Base-by-base conservation (phyloP, 1,140 invertebrate species). In the Ctenoplectra terminalis region DNA sequence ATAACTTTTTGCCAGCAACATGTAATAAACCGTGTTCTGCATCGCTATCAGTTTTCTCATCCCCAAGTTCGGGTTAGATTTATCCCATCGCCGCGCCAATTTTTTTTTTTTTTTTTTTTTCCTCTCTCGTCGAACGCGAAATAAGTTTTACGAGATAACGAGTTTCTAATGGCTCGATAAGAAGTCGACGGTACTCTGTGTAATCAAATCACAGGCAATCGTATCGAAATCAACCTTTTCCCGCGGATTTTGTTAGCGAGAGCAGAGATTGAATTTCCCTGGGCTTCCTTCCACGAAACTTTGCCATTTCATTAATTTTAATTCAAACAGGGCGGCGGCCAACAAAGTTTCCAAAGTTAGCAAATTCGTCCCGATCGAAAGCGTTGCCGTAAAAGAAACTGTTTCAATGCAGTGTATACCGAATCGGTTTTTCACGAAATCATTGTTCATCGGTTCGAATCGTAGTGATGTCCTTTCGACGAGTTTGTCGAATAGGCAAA, bases 161-260 rank as follows among this genome's bases (percentile, higher is more conserved):
- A 46, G 40, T 66, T 66, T 66, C 40, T 66, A 46, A 66, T 66
- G 64, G 64, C n/a, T 26, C 64, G 13, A 66, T 66, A 46, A 66
- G 64, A 66, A 66, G 40, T 66, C 64, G 40, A 66, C 13, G 64
- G 26, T 1, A 29, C 64, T 20, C 7, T 7, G 13, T 29, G 40
- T 48, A 73, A 61, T 61, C 40, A 48, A 61, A 73, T 61, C 71
- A 34, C 54, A 1, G 56, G 54, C 43, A 73, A 73, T 73, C 71
- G 40, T 60, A 46, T 73, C 54, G 56, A 31, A 61, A 60, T 34
- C 54, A 29, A 31, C 29, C 54, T 29, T 26, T 43, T 0, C 43
- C n/a, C 40, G 26, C 31, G 8, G 29, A 31, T 26, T 23, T n/a
- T 20, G 40, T 34, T 34, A 5, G 40, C 15, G 8, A 11, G 17